These are phyloP conservation scores for Acanthiza pusilla DNA, from an alignment of 2,797 vertebrate species.

Conservation along the genomic window DNA sequence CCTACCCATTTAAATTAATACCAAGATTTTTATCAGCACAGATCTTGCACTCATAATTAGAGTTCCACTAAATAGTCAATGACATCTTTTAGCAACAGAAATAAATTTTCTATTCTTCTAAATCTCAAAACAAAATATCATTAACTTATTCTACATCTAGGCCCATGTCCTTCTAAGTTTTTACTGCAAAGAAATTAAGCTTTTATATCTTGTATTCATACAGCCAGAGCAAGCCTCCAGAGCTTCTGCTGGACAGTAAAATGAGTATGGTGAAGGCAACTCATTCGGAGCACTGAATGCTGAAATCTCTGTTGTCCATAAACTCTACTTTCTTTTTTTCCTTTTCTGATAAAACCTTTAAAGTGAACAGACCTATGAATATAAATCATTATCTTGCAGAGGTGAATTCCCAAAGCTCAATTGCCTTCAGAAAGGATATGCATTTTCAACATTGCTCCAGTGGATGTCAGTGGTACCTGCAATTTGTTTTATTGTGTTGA, in stretches of 20 bases:
- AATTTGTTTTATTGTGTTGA: neutral
- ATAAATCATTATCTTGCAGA: neutral
- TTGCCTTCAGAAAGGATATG: neutral
- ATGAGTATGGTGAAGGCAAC: neutral
- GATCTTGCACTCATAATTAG: neutral
- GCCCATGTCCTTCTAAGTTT: neutral
- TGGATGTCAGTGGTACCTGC: constrained; percentile 34
- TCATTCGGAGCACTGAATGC: neutral
- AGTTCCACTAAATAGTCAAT: neutral
- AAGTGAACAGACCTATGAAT: fast-evolving
- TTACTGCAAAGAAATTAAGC: neutral
- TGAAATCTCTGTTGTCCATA: neutral
- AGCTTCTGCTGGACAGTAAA: neutral
- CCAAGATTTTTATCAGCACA: neutral
- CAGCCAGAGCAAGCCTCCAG: neutral
- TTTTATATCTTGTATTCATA: neutral
- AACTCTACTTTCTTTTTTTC: neutral
- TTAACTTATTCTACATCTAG: neutral
- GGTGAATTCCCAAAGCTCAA: neutral
- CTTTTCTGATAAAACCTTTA: neutral
- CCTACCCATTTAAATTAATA: neutral
- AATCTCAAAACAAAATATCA: neutral
- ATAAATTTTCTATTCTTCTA: neutral
- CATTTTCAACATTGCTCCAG: constrained; percentile 15
- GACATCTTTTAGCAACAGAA: neutral